A percentile compares a stretch with the other conserved stretches of the same genome.
phyloP scores from a whole-genome alignment of 2,113 vertebrate species.

The Gulo gulo region DNA sequence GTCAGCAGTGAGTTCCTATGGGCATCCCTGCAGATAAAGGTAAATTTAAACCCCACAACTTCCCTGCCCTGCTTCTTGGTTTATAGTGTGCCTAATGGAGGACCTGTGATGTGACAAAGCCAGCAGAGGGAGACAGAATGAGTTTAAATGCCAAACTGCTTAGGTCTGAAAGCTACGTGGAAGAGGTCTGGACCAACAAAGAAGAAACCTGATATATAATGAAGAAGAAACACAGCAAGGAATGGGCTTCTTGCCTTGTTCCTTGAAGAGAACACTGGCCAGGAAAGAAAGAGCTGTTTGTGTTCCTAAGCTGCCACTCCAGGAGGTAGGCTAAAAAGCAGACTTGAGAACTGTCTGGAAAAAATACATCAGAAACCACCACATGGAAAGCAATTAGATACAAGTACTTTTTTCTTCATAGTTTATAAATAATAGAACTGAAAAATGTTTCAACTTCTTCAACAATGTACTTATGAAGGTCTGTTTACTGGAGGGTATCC shows the following conservation, averaged over 20 bases:
- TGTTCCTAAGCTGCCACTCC: not conserved
- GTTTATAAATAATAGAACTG: slow-evolving; percentile 40
- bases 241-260: not conserved
- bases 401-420: not conserved
- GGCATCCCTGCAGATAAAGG: not conserved
- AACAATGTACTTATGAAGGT: not conserved
- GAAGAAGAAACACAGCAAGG: slow-evolving; percentile 9
- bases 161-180: not conserved
- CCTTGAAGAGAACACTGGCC: not conserved
- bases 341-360: slow-evolving; percentile 30
- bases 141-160: not conserved
- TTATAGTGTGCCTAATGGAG: not conserved
- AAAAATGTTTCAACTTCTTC: not conserved
- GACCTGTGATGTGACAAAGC: not conserved
- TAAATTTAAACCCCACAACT: not conserved
- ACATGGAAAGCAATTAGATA: slow-evolving; percentile 54
- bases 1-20: not conserved
- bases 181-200: not conserved
- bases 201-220: not conserved
- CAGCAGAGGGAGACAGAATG: slow-evolving; percentile 47
- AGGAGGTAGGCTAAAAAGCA: slow-evolving; percentile 30
- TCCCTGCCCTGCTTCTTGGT: not conserved
- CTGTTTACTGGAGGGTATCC: not conserved
- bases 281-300: slow-evolving; percentile 16
- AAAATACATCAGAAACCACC: slow-evolving; percentile 11